phyloP scores from a whole-genome alignment of 2,888 invertebrate species.

The Megaustenia siamemsis region DNA sequence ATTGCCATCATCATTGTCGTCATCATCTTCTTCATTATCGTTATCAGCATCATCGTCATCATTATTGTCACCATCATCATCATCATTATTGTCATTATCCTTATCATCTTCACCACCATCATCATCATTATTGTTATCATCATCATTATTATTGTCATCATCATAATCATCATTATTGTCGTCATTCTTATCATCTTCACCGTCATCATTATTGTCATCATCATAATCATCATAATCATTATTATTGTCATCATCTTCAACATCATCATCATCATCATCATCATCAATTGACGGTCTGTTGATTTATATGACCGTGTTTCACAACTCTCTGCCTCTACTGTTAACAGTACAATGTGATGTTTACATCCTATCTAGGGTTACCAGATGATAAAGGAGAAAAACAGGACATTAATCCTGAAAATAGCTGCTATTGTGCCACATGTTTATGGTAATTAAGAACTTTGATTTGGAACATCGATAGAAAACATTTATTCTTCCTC shows the following conservation, averaged over 20 bases:
- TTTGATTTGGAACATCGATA: too few relatives aligned
- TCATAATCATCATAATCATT: constrained; percentile 45
- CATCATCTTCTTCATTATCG: neutral
- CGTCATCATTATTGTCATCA: neutral
- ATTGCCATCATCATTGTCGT: neutral
- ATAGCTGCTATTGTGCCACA: too few relatives aligned
- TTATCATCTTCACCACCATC: neutral
- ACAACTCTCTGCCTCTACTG: too few relatives aligned
- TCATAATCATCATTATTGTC: constrained; percentile 19
- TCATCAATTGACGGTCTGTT: too few relatives aligned
- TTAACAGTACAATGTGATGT: too few relatives aligned
- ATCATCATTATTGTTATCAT: neutral
- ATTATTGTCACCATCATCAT: neutral
- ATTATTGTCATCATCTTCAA: constrained; percentile 29
- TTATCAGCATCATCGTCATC: neutral
- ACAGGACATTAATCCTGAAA: too few relatives aligned
- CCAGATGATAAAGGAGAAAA: too few relatives aligned
- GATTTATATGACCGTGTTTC: too few relatives aligned
- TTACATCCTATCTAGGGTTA: too few relatives aligned
- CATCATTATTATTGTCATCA: too few relatives aligned
- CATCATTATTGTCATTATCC: neutral
- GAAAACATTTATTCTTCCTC: too few relatives aligned
- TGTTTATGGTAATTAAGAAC: too few relatives aligned
- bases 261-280: constrained; percentile 16
- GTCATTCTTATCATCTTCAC: constrained; percentile 7